A percentile compares a stretch with the other conserved stretches of the same genome.
phyloP scores from a whole-genome alignment of 1,140 invertebrate species.

The Adelges cooleyi region DNA sequence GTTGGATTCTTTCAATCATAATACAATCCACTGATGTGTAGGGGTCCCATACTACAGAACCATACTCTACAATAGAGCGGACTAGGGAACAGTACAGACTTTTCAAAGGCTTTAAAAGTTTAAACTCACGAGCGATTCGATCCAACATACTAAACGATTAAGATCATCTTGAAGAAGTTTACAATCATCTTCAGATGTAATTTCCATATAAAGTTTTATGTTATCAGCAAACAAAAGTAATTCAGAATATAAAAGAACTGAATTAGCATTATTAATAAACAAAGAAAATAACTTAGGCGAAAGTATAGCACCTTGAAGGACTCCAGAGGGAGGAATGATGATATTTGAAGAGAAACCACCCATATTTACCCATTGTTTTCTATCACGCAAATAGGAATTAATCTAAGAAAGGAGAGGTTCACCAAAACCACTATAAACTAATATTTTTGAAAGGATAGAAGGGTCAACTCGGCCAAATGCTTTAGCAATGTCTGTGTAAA shows the following conservation, averaged over 20 bases:
- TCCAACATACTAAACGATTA: too few species aligned
- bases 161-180: neutral
- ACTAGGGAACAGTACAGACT: too few species aligned
- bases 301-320: neutral
- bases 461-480: neutral
- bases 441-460: neutral
- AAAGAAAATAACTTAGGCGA: neutral
- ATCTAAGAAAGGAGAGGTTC: neutral
- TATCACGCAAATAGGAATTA: neutral
- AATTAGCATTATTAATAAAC: neutral
- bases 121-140: too few species aligned
- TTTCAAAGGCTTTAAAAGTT: too few species aligned
- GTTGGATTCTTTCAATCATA: too few species aligned
- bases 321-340: neutral
- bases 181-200: neutral
- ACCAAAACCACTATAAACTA: too few species aligned
- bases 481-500: neutral
- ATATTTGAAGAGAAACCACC: neutral
- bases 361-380: neutral
- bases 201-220: neutral
- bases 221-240: neutral
- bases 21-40: too few species aligned
- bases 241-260: neutral
- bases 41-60: too few species aligned
- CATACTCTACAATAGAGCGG: too few species aligned